These are phyloP conservation scores for Micrastur ruficollis DNA, from an alignment of 2,797 vertebrate species.

Conservation along the genomic window DNA sequence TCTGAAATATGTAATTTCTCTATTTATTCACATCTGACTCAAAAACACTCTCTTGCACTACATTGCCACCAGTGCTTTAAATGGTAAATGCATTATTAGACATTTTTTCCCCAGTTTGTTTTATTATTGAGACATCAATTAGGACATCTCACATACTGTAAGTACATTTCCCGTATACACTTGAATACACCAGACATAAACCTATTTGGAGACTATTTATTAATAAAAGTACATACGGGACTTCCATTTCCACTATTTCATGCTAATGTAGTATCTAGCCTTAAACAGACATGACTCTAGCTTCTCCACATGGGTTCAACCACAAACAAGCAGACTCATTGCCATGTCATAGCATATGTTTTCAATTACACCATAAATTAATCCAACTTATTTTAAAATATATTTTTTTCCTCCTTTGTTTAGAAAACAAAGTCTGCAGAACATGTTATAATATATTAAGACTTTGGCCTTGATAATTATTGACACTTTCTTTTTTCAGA, in stretches of 20 bases:
- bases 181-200: background rate
- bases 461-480: background rate
- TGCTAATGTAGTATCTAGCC: background rate
- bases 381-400: background rate
- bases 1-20: background rate
- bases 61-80: background rate
- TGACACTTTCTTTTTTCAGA: background rate
- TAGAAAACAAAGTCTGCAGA: background rate
- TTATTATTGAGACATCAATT: background rate
- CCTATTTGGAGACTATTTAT: background rate
- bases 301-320: background rate
- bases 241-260: conserved; percentile 1
- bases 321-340: background rate
- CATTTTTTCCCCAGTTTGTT: background rate
- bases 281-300: background rate
- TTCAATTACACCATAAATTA: background rate
- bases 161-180: background rate
- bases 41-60: background rate
- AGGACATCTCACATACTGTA: background rate
- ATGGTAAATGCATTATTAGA: background rate
- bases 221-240: conserved; percentile 2
- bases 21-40: background rate
- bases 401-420: background rate
- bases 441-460: background rate
- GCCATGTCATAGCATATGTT: background rate